Base-by-base conservation (phyloP, 1,140 invertebrate genomes). In the Drosophila ogumai region DNA sequence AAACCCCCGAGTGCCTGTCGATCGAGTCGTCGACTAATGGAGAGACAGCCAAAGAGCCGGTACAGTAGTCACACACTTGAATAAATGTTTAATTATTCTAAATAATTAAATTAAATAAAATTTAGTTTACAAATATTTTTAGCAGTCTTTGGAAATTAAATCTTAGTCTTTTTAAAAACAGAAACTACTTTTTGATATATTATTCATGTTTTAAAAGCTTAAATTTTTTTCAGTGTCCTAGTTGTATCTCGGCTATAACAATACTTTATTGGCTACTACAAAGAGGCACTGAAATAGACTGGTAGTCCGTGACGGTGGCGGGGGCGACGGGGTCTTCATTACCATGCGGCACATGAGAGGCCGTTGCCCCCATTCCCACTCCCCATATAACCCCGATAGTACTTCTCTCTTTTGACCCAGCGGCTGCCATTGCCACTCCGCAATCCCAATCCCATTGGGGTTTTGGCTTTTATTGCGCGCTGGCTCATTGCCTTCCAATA, bases 401-500 rank as follows among this genome's bases (percentile, higher is more conserved):
- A 10, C 43, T 17, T n/a, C n/a, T 34, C 22, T 19, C 47, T 28
- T 31, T 38, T 52, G 22, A 54, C 61, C 47, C 32, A 9, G 12
- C 34, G 41, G 41, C 36, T 32, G 17, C 58, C 52, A 50, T 49
- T 56, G 43, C 58, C 65, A 60, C 44, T 77, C 47, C 17, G 72
- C 72, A 76, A 54, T 54, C 25, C 36, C 49, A 55, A 56, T 66
- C 7, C 80, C 81, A 66, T 50, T n/a, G 80, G 80, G 67, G 76
- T 71, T 80, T 75, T 61, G 85, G 84, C 72, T 88, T 90, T 88
- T 90, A 88, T 90, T 88, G 84, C 85, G 81, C 78, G 40, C 63
- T 64, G 81, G 77, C 81, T 90, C 85, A 88, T 88, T 88, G 85
- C 85, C 85, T 90, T 85, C 85, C 85, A 85, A 88, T 88, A 88